phyloP scores from a whole-genome alignment of 1,140 invertebrate species.

The Campoletis sonorensis region DNA sequence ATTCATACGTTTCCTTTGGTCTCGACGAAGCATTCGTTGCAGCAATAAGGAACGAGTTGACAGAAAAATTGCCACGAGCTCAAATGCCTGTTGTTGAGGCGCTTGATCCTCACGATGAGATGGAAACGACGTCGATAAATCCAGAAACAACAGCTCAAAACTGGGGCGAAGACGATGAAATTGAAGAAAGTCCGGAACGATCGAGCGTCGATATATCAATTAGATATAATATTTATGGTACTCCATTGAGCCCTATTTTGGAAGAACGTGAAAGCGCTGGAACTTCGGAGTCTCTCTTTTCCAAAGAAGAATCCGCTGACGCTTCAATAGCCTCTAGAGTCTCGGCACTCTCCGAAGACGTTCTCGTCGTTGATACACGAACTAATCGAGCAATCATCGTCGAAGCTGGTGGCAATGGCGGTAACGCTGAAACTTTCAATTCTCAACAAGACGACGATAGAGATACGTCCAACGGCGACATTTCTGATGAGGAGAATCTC shows the following conservation, averaged over 20 bases:
- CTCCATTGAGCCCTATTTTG: slow-evolving; percentile 80
- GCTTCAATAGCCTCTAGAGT: slow-evolving; percentile 67
- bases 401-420: slow-evolving; percentile 62
- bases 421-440: slow-evolving; percentile 46
- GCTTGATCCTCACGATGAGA: slow-evolving; percentile 69
- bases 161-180: slow-evolving; percentile 68
- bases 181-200: slow-evolving; percentile 63
- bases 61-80: slow-evolving; percentile 83
- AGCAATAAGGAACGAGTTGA: slow-evolving; percentile 83
- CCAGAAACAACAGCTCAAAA: slow-evolving; percentile 63
- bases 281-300: slow-evolving; percentile 69
- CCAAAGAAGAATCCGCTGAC: slow-evolving; percentile 67
- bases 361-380: slow-evolving; percentile 77
- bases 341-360: slow-evolving; percentile 74
- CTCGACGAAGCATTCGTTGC: slow-evolving; percentile 84
- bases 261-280: slow-evolving; percentile 78
- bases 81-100: slow-evolving; percentile 77
- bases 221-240: slow-evolving; percentile 78
- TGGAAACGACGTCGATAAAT: slow-evolving; percentile 62
- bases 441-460: slow-evolving; percentile 55
- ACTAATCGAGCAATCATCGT: slow-evolving; percentile 77
- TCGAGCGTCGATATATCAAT: slow-evolving; percentile 72
- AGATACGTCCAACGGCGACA: slow-evolving; percentile 59
- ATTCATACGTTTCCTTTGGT: slow-evolving; percentile 78
- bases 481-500: slow-evolving; percentile 60